Conservation (phyloP, 2,113 vertebrate species). For the Triplophysa siluroides region DNA sequence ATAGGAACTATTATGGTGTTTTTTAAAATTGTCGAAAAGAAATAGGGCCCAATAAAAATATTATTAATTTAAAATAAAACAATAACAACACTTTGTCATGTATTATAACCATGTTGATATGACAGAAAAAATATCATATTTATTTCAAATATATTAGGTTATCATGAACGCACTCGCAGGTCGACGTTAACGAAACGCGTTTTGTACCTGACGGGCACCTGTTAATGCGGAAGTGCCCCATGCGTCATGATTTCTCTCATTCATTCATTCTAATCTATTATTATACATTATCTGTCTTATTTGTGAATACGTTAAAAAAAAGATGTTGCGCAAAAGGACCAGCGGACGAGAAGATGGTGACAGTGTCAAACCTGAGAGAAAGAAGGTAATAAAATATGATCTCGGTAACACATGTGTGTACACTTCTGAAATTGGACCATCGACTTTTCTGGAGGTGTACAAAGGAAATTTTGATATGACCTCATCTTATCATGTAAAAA, state of each 20-base stretch:
- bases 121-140: not conserved
- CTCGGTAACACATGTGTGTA: not conserved
- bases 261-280: conserved; percentile 20
- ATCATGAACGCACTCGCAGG: no score
- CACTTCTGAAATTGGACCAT: no score
- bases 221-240: conserved; percentile 13
- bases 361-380: conserved; percentile 50
- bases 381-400: conserved; percentile 57
- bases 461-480: no score
- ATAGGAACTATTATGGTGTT: no score
- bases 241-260: not conserved
- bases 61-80: not conserved
- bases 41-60: not conserved
- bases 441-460: no score
- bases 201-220: conserved; percentile 23
- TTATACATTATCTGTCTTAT: not conserved
- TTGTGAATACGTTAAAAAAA: not conserved
- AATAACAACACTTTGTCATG: no score
- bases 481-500: no score
- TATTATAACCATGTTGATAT: no score
- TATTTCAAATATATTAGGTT: no score
- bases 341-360: conserved; percentile 58
- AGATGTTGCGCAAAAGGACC: conserved; percentile 66
- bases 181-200: conserved; percentile 20
- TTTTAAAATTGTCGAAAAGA: no score